Evolutionary conservation across 2,113 vertebrate genomes (phyloP), one percentile per base, ranked within the genome.

Genomic region (Echinops telfairi): DNA sequence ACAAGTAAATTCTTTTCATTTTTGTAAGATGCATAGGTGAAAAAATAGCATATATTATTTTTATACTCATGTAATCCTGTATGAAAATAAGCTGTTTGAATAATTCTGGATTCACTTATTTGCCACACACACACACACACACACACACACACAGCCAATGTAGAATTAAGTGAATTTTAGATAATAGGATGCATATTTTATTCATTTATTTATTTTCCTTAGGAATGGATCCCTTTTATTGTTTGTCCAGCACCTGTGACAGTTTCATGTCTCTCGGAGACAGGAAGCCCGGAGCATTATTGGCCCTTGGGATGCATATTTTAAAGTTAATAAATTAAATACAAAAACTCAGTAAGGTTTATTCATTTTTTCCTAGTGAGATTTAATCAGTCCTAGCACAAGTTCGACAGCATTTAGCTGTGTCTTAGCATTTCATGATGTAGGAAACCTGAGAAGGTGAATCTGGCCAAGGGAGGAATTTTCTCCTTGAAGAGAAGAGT

Each of bases 151-250:
- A 4, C 17, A 68, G 60, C 43, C 17, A 43, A 12, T 33, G 31
- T 84, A 89, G 58, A 64, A 43, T 93, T 82, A 81, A 82, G 12
- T 88, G 64, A 40, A 17, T 60, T 70, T 93, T 89, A 17, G n/a
- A 14, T 58, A 25, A 78, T n/a, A 83, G 36, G 0, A 60, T 70
- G 36, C 12, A 11, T 43, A 89, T 84, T 78, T 73, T 27, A 80
- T n/a, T n/a, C n/a, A n/a, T n/a, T n/a, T n/a, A n/a, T n/a, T n/a
- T n/a, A n/a, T n/a, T n/a, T n/a, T n/a, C n/a, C n/a, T n/a, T n/a
- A n/a, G n/a, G n/a, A n/a, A n/a, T n/a, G n/a, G n/a, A n/a, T n/a
- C n/a, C n/a, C n/a, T n/a, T n/a, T n/a, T n/a, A n/a, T n/a, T n/a
- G n/a, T n/a, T n/a, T n/a, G n/a, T n/a, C n/a, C n/a, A n/a, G n/a